phyloP scores from a whole-genome alignment of 1,140 invertebrate genomes.

The Tyrophagus putrescentiae region DNA sequence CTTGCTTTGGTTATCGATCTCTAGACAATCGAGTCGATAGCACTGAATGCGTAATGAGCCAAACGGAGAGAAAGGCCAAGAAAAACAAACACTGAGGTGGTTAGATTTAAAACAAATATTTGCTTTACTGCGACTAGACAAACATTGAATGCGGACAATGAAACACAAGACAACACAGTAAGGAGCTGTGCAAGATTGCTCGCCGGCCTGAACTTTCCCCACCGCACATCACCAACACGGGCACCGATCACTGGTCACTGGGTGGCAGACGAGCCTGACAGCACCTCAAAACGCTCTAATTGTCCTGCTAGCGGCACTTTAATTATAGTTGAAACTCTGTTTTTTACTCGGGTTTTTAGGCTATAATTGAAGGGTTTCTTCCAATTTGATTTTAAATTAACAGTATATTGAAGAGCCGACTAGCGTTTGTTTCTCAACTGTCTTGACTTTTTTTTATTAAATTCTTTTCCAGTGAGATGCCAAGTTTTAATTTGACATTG shows the following conservation, averaged over 20 bases:
- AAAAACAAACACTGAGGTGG: conserved; percentile 11
- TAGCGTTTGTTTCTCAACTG: too few relatives aligned
- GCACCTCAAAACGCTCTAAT: background rate
- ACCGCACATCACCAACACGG: too few relatives aligned
- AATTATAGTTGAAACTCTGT: background rate
- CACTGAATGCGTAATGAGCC: conserved; percentile 11
- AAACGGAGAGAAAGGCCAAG: background rate
- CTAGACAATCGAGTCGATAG: background rate
- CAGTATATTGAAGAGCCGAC: background rate
- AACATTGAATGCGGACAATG: too few relatives aligned
- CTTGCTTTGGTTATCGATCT: conserved; percentile 2
- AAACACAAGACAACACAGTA: too few relatives aligned
- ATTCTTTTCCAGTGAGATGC: background rate
- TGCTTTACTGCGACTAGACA: conserved; percentile 5
- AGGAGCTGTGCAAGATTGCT: too few relatives aligned
- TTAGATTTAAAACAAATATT: conserved; percentile 15
- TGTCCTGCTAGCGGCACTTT: background rate
- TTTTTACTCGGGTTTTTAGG: too few relatives aligned
- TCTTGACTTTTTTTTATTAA: conserved; percentile 7
- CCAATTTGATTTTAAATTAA: background rate
- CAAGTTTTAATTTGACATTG: conserved; percentile 10
- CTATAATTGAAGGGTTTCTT: too few relatives aligned
- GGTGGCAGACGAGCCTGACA: background rate
- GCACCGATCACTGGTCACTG: background rate
- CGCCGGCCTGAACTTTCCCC: too few relatives aligned